These are phyloP conservation scores for Acronicta alni DNA, from an alignment of 2,888 invertebrate species.

Conservation along the genomic window DNA sequence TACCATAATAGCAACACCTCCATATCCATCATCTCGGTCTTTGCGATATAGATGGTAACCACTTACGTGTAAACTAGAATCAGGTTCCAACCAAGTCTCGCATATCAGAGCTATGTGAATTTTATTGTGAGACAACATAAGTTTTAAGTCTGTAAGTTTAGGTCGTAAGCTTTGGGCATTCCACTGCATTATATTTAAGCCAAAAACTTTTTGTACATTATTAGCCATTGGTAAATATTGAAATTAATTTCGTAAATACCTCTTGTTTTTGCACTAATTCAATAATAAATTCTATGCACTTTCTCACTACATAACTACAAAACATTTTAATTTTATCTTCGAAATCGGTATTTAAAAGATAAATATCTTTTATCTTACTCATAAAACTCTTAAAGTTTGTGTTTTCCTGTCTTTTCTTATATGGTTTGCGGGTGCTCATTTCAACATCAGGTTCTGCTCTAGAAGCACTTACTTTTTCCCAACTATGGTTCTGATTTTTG, in stretches of 20 bases:
- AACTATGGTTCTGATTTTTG: too few relatives aligned
- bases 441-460: too few relatives aligned
- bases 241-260: not conserved
- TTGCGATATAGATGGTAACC: too few relatives aligned
- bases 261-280: not conserved
- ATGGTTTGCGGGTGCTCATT: too few relatives aligned
- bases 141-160: slow-evolving; percentile 12
- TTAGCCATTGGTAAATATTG: slow-evolving; percentile 6
- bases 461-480: too few relatives aligned
- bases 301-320: too few relatives aligned
- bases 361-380: too few relatives aligned
- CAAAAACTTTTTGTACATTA: not conserved
- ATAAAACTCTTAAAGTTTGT: too few relatives aligned
- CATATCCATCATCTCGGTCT: too few relatives aligned
- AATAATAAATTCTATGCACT: too few relatives aligned
- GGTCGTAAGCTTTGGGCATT: slow-evolving; percentile 9
- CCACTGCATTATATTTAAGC: slow-evolving; percentile 7
- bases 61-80: not conserved
- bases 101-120: slow-evolving; percentile 4
- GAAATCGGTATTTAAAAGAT: not conserved
- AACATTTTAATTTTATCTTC: not conserved
- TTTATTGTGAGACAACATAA: slow-evolving; percentile 3
- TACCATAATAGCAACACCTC: not conserved
- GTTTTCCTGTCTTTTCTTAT: too few relatives aligned
- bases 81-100: slow-evolving; percentile 11